Conservation (phyloP, 2,888 invertebrate genomes). For the Drosophila neoperkinsi region DNA sequence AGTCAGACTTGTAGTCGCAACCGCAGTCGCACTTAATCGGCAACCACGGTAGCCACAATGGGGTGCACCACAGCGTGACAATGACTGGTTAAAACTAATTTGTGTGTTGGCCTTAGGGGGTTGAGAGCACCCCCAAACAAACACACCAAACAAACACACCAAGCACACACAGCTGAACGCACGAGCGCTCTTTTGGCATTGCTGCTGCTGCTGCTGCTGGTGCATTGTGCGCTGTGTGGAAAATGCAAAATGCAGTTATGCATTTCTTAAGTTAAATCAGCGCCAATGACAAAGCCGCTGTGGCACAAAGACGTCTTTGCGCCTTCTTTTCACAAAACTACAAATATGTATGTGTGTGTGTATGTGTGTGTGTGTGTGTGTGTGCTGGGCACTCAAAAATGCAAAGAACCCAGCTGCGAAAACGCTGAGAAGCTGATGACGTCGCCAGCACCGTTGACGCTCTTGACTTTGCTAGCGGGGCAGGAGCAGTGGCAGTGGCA, state of each 20-base stretch:
- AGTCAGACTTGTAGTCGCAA: slow-evolving; percentile 39
- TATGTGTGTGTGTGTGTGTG: slow-evolving; percentile 27
- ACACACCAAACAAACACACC: slow-evolving; percentile 11
- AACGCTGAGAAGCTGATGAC: slow-evolving; percentile 56
- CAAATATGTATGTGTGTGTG: slow-evolving; percentile 3
- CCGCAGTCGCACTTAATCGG: slow-evolving; percentile 64
- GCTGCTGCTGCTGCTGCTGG: slow-evolving; percentile 18
- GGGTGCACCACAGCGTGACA: slow-evolving; percentile 72
- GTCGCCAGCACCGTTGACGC: slow-evolving; percentile 23
- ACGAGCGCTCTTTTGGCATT: slow-evolving; percentile 45
- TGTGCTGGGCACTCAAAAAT: slow-evolving; percentile 58
- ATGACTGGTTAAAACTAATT: slow-evolving; percentile 78
- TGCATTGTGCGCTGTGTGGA: slow-evolving; percentile 51
- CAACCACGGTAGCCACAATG: slow-evolving; percentile 61
- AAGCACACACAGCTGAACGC: slow-evolving; percentile 24
- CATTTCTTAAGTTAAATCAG: slow-evolving; percentile 76
- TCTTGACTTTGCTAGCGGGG: slow-evolving; percentile 17
- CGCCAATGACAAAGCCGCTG: slow-evolving; percentile 69
- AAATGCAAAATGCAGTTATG: slow-evolving; percentile 74
- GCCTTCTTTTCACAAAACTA: slow-evolving; percentile 9
- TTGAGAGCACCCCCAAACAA: slow-evolving; percentile 13
- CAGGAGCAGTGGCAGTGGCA: slow-evolving; percentile 5
- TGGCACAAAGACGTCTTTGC: slow-evolving; percentile 34
- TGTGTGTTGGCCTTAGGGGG: slow-evolving; percentile 60
- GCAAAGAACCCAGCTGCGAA: slow-evolving; percentile 63